Evolutionary conservation across 2,888 invertebrate genomes (phyloP), one percentile per base, ranked within the genome.

Genomic region (Agrochola macilenta): DNA sequence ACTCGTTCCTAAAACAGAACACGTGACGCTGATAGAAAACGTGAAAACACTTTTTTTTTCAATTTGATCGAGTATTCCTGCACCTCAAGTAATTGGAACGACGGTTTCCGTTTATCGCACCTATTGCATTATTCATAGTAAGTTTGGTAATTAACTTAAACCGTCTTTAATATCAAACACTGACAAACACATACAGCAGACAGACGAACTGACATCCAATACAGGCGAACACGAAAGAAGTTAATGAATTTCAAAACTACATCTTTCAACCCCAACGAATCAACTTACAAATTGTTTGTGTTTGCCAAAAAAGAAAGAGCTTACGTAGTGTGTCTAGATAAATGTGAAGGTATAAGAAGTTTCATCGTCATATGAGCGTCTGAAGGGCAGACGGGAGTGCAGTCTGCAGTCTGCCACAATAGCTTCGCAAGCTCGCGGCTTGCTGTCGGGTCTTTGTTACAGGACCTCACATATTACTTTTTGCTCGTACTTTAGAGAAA

Each of bases 381-480:
- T 89, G 87, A 85, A 87, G 85, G 87, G 87, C 84, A 89, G 86
- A 26, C 52, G 73, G 80, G 81, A 78, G 83, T 79, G 82, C 71
- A 82, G 76, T 76, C 74, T 85, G 83, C 39, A 43, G 88, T 80
- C 87, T 85, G 82, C 81, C 87, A 92, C 90, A 91, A 92, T 90
- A 81, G 85, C 80, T 78, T 81, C 88, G 35, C 58, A 46, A 35
- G 35, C 49, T 52, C 52, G 88, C 79, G 87, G 88, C 89, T 88
- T 88, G 87, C 86, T 83, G 89, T 85, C 87, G 86, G 79, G 82
- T 85, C 89, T 92, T 92, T 92, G 92, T 92, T 90, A 88, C n/a
- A n/a, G n/a, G n/a, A n/a, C 86, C 87, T 90, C 89, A 89, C 89
- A 91, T 91, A 91, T 91, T 92, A 90, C 89, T 91, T 91, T 90